Conservation (phyloP, 2,797 vertebrate species). For the Artibeus jamaicensis region DNA sequence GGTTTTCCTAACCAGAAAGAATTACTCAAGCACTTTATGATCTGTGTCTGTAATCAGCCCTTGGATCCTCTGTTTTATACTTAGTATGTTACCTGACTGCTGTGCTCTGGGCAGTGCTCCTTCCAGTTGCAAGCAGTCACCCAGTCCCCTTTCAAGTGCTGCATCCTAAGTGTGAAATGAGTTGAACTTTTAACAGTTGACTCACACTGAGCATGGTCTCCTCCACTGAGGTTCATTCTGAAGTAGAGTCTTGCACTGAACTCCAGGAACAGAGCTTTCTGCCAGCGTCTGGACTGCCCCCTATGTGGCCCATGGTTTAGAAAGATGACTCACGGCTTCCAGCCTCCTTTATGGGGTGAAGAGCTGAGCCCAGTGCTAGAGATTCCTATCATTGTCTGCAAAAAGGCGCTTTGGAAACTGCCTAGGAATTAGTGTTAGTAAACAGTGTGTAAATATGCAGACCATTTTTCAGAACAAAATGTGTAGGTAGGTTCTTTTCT, state of each 20-base stretch:
- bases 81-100: neutral
- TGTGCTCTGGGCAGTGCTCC: neutral
- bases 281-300: neutral
- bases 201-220: neutral
- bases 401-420: neutral
- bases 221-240: neutral
- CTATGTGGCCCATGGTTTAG: accelerated
- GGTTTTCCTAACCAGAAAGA: neutral
- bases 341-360: neutral
- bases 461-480: neutral
- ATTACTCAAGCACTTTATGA: neutral
- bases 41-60: neutral
- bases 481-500: neutral
- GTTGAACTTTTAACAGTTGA: neutral
- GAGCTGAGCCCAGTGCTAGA: neutral
- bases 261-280: neutral
- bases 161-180: neutral
- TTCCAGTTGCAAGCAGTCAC: neutral
- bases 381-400: neutral
- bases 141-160: neutral
- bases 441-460: neutral
- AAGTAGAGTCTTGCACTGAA: neutral
- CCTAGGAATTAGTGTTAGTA: neutral
- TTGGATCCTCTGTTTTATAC: neutral
- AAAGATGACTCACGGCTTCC: neutral